These are phyloP conservation scores for Drosophila eohydei DNA, from an alignment of 2,888 invertebrate species.

Conservation along the genomic window DNA sequence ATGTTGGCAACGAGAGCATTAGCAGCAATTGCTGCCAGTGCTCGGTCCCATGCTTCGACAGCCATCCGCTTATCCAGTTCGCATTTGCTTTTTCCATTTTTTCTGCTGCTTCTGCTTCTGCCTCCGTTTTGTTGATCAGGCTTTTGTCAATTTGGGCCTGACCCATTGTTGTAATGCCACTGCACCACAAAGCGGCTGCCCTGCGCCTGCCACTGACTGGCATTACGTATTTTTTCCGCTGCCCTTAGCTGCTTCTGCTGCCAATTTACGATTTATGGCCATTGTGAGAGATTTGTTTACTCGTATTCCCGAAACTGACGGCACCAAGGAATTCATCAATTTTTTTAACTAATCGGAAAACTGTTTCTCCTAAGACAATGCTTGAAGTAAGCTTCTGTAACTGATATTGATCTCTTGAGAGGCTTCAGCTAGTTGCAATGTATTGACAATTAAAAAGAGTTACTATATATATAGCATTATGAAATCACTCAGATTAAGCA, in stretches of 20 bases:
- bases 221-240: constrained; percentile 5
- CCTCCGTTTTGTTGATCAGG: constrained; percentile 13
- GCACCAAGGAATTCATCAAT: constrained; percentile 2
- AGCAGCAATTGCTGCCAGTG: constrained; percentile 63
- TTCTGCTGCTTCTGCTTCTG: too few relatives aligned
- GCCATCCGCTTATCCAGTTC: background rate
- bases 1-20: constrained; percentile 75
- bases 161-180: constrained; percentile 36
- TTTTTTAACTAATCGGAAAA: constrained; percentile 2
- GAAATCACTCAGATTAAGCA: background rate
- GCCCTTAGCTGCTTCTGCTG: background rate
- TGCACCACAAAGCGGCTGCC: constrained; percentile 23
- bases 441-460: background rate
- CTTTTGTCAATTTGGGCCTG: constrained; percentile 36
- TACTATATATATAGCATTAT: background rate
- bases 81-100: background rate
- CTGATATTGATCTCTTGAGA: too few relatives aligned
- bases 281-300: constrained; percentile 31
- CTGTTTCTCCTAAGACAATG: background rate
- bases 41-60: background rate
- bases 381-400: too few relatives aligned
- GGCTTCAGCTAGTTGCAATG: too few relatives aligned
- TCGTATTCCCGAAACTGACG: background rate
- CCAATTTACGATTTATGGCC: constrained; percentile 20
- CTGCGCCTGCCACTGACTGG: constrained; percentile 28